These are phyloP conservation scores for Microplitis manilae DNA, from an alignment of 2,888 invertebrate species.

Conservation along the genomic window DNA sequence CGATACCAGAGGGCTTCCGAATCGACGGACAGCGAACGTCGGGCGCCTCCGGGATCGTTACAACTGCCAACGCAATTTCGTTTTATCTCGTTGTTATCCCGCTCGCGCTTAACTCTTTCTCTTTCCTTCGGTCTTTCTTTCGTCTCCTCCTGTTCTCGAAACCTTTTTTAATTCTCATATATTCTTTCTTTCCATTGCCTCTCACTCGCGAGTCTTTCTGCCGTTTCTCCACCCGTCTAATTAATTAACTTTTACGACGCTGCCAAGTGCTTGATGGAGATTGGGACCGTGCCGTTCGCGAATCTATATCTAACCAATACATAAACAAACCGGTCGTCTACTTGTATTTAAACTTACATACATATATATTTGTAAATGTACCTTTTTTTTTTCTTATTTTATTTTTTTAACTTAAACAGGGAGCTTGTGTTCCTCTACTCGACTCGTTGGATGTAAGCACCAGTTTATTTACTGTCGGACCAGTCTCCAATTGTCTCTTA, in stretches of 20 bases:
- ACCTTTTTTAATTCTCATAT: neutral
- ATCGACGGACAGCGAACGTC: constrained; percentile 46
- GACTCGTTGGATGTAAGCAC: constrained; percentile 31
- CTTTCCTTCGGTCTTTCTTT: constrained; percentile 8
- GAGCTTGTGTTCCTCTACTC: constrained; percentile 20
- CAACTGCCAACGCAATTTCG: constrained; percentile 50
- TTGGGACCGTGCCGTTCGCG: constrained; percentile 50
- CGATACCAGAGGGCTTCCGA: constrained; percentile 35
- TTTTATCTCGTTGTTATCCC: constrained; percentile 55
- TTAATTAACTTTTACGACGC: constrained; percentile 59
- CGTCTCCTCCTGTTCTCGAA: constrained; percentile 8
- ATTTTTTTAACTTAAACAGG: constrained; percentile 3
- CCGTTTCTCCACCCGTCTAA: constrained; percentile 55
- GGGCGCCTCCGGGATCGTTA: constrained; percentile 21
- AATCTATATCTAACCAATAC: constrained; percentile 51
- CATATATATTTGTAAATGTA: neutral
- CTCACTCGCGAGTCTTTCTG: constrained; percentile 31
- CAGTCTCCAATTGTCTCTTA: constrained; percentile 33
- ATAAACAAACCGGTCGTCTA: constrained; percentile 50
- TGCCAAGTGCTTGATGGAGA: constrained; percentile 56
- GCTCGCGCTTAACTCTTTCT: constrained; percentile 41
- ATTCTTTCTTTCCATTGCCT: constrained; percentile 28
- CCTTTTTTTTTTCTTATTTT: neutral
- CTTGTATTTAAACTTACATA: constrained; percentile 38
- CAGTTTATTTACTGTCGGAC: constrained; percentile 35